Percentiles rank a stretch among this genome's conserved stretches.
Conservation (phyloP, 1,140 invertebrate species). For the Eubasilissa regina region DNA sequence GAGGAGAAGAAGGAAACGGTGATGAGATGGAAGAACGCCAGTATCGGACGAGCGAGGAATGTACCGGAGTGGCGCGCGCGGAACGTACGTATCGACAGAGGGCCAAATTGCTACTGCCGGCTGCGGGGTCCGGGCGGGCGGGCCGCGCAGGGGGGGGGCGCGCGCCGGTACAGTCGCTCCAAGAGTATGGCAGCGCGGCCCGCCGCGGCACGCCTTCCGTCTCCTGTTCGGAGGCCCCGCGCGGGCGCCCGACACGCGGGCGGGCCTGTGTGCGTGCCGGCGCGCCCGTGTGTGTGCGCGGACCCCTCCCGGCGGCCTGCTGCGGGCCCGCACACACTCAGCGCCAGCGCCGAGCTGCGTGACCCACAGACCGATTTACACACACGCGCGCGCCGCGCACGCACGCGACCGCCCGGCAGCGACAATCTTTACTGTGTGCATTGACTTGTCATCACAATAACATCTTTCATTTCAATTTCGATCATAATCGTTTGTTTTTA, state of each 20-base stretch:
- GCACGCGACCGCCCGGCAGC: too few relatives aligned
- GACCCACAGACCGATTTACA: neutral
- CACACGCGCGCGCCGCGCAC: too few relatives aligned
- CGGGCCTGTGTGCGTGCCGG: neutral
- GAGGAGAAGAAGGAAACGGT: neutral
- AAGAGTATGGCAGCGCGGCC: conserved; percentile 47
- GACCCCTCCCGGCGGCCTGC: neutral
- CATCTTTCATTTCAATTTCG: too few relatives aligned
- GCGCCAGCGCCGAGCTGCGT: neutral
- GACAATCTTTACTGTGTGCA: too few relatives aligned
- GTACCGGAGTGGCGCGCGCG: neutral
- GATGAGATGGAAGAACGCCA: neutral
- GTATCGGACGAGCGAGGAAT: neutral
- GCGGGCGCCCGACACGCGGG: neutral
- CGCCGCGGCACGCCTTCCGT: conserved; percentile 34
- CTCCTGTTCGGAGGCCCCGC: conserved; percentile 27
- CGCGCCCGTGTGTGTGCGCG: neutral
- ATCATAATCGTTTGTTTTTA: too few relatives aligned
- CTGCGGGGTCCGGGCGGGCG: neutral
- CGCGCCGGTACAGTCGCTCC: conserved; percentile 47
- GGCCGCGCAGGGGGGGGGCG: neutral
- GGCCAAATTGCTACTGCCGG: neutral
- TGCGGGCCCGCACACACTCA: neutral
- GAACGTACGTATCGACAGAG: neutral
- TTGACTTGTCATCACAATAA: too few relatives aligned